Conservation (phyloP, 2,888 invertebrate genomes). For the Drosophila melanosoma region DNA sequence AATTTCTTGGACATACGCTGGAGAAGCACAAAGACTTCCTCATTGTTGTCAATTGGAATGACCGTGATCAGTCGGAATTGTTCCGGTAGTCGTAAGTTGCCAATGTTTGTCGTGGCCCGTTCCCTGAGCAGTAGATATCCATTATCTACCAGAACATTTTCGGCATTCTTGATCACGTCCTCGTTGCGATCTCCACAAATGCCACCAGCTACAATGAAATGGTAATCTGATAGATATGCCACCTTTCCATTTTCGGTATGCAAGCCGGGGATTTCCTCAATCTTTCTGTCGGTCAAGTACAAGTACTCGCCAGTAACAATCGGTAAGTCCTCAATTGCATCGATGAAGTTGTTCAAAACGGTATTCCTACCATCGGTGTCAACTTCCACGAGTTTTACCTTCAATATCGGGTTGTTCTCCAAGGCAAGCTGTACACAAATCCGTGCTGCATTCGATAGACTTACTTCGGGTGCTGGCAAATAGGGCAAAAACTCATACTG, state of each 20-base stretch:
- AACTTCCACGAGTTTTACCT: constrained; percentile 88
- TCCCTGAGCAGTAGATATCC: constrained; percentile 88
- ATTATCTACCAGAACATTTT: constrained; percentile 86
- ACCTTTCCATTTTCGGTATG: constrained; percentile 88
- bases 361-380: constrained; percentile 86
- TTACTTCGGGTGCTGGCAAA: constrained; percentile 76
- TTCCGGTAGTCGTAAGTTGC: constrained; percentile 61
- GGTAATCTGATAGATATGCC: constrained; percentile 79
- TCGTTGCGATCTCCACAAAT: constrained; percentile 60
- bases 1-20: constrained; percentile 70
- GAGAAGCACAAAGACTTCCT: constrained; percentile 82
- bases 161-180: constrained; percentile 84
- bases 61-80: constrained; percentile 75
- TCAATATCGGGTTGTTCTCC: constrained; percentile 89
- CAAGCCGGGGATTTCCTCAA: constrained; percentile 85
- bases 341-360: constrained; percentile 86
- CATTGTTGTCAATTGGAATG: constrained; percentile 74
- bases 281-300: constrained; percentile 84
- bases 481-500: constrained; percentile 90
- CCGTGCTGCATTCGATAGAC: constrained; percentile 86
- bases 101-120: constrained; percentile 86
- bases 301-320: constrained; percentile 89
- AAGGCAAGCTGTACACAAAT: constrained; percentile 89
- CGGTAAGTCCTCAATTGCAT: constrained; percentile 89
- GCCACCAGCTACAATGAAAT: constrained; percentile 78